Conservation (phyloP, 2,888 invertebrate genomes). For the Orthosia gracilis region DNA sequence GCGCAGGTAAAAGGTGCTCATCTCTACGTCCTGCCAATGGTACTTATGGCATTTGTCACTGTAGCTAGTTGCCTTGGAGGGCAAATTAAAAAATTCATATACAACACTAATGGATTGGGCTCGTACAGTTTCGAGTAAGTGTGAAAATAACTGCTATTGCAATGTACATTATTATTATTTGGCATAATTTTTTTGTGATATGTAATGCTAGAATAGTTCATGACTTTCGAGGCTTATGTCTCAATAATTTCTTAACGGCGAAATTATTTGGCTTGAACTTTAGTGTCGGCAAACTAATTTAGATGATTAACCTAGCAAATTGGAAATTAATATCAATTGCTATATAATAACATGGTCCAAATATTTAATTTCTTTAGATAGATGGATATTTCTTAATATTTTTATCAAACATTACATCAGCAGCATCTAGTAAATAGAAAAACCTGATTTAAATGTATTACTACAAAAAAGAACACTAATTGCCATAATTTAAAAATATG, state of each 20-base stretch:
- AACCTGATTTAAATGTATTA: too few relatives aligned
- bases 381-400: conserved; percentile 4
- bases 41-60: conserved; percentile 70
- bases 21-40: conserved; percentile 69
- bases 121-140: conserved; percentile 89
- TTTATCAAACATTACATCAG: conserved; percentile 8
- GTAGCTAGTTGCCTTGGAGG: conserved; percentile 72
- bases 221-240: conserved; percentile 20
- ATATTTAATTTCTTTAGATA: conserved; percentile 16
- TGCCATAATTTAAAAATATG: not conserved
- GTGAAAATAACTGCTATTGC: conserved; percentile 49
- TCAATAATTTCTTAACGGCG: conserved; percentile 30
- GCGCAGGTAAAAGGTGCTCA: conserved; percentile 79
- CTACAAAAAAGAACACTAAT: not conserved
- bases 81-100: conserved; percentile 79
- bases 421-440: not conserved
- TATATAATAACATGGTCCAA: not conserved
- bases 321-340: conserved; percentile 29
- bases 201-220: conserved; percentile 16
- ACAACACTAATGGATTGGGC: conserved; percentile 85
- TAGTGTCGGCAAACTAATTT: conserved; percentile 20
- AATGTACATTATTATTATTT: conserved; percentile 36
- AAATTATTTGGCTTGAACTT: conserved; percentile 40
- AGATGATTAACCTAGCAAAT: conserved; percentile 24
- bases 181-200: conserved; percentile 28